Base-by-base conservation (phyloP, 2,113 vertebrate species). In the Carettochelys insculpta region DNA sequence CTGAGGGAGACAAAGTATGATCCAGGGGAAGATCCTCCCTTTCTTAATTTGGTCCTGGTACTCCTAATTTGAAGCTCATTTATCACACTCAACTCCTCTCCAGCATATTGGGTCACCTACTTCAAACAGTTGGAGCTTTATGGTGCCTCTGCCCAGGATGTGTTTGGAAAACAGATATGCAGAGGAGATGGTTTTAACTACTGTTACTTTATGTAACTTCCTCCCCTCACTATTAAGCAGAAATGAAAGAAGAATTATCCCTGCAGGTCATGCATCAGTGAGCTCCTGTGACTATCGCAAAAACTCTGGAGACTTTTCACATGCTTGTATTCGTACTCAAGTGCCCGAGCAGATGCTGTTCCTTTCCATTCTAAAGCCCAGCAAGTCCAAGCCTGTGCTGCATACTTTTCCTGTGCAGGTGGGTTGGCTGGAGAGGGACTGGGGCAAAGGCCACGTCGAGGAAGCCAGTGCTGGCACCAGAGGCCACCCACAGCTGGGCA, bases 231-330 rank as follows among this genome's bases (percentile, higher is more conserved):
- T n/a, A n/a, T n/a, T n/a, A n/a, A n/a, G n/a, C n/a, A n/a, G n/a
- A n/a, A n/a, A n/a, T n/a, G n/a, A 83, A 52, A n/a, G 10, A 41
- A 77, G 56, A 29, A 27, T 27, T 45, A 27, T 1, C 17, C 17
- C 5, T 0, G 19, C 3, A 1, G 12, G 11, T 5, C 4, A 1
- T 0, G 1, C 12, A 11, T 1, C 38, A 3, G 11, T 3, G 11
- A 41, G 61, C n/a, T 14, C 51, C 77, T 13, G 0, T 3, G 0
- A 48, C 34, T 11, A 1, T 22, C 50, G 43, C 58, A 41, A 85
- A 51, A 82, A 82, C 47, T 53, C n/a, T 25, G 34, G 88, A 52
- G 13, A 0, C 0, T 3, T 2, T 1, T 38, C 2, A 4, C 5
- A 34, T n/a, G 25, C 41, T 51, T n/a, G 20, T 17, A 8, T 1